phyloP scores from a whole-genome alignment of 2,797 vertebrate species.

The Helarctos malayanus region DNA sequence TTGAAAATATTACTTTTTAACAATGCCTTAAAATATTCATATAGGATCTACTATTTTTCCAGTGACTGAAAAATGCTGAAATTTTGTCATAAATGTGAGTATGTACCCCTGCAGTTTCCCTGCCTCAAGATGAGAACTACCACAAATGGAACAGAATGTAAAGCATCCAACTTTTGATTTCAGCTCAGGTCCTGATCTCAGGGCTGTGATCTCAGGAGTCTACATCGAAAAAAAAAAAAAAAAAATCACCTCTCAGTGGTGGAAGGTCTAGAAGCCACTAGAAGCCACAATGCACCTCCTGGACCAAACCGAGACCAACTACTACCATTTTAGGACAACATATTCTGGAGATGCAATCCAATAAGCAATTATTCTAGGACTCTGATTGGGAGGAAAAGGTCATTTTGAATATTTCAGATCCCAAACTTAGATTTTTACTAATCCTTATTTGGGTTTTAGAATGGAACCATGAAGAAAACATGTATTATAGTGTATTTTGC shows the following conservation, averaged over 20 bases:
- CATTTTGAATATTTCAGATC: conserved; percentile 18
- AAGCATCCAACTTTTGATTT: background rate
- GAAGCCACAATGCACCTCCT: background rate
- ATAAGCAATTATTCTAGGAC: background rate
- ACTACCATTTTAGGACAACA: background rate
- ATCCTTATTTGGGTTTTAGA: background rate
- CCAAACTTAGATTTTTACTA: conserved; percentile 28
- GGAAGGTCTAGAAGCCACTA: background rate
- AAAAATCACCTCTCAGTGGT: background rate
- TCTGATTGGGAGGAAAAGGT: background rate
- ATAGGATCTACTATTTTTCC: conserved; percentile 13
- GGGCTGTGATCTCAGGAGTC: background rate
- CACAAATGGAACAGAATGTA: background rate
- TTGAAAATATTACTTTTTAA: conserved; percentile 29
- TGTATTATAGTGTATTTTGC: background rate
- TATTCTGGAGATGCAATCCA: background rate
- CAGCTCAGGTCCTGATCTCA: background rate
- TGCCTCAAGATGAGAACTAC: background rate
- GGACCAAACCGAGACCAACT: background rate
- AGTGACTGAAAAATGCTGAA: background rate
- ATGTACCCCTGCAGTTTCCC: background rate
- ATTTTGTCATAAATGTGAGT: background rate
- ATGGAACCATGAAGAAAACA: background rate
- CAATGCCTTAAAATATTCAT: conserved; percentile 26
- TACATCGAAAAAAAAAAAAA: background rate